Conservation (phyloP, 2,113 vertebrate genomes). For the Cygnus atratus region DNA sequence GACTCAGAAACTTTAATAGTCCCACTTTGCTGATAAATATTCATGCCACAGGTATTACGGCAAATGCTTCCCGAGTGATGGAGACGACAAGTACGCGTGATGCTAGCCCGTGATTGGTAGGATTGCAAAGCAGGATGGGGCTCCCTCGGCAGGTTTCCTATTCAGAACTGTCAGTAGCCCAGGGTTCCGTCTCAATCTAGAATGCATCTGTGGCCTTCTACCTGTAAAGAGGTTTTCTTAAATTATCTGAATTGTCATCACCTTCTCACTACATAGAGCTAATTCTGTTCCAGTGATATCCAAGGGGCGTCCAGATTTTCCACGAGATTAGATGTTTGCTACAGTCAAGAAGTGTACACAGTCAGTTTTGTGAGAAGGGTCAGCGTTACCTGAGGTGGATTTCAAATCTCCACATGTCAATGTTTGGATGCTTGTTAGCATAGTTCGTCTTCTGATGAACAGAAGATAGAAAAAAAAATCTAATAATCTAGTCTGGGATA, state of each 20-base stretch:
- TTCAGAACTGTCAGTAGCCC: background rate
- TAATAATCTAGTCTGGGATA: background rate
- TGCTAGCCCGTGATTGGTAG: background rate
- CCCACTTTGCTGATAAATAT: conserved; percentile 59
- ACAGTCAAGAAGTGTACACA: no score
- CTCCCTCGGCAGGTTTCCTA: background rate
- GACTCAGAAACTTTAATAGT: conserved; percentile 58
- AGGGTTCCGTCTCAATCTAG: background rate
- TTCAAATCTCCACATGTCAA: background rate
- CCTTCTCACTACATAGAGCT: background rate
- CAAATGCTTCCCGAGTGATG: conserved; percentile 21
- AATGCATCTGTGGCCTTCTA: background rate
- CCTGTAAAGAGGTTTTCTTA: background rate
- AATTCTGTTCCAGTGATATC: background rate
- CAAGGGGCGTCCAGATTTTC: background rate
- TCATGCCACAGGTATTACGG: conserved; percentile 21
- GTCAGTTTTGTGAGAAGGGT: background rate
- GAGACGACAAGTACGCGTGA: background rate
- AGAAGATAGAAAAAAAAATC: background rate
- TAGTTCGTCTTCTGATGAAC: background rate
- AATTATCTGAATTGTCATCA: background rate
- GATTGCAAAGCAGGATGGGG: background rate
- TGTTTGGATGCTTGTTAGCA: background rate
- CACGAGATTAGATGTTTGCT: no score
- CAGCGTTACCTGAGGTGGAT: rapidly evolving